Conservation (phyloP, 2,113 vertebrate species). For the Barnardius zonarius region DNA sequence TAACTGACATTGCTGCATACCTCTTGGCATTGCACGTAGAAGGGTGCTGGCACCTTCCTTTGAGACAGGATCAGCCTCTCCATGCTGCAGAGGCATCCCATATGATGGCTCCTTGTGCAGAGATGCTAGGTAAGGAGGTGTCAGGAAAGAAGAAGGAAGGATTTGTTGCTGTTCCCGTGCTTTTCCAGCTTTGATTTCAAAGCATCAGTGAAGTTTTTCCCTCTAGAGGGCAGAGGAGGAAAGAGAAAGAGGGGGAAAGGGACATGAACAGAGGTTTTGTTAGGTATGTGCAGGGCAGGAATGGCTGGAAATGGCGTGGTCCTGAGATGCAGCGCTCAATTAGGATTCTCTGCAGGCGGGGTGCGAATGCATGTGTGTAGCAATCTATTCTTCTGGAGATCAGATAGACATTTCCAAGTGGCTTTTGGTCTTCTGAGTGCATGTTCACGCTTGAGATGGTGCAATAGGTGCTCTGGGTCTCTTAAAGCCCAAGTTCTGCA, state of each 20-base stretch:
- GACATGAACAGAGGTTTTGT: fast-evolving
- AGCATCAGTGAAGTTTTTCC: not conserved
- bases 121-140: not conserved
- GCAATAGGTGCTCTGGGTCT: not conserved
- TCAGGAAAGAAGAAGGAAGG: not conserved
- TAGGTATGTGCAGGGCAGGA: not conserved
- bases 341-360: not conserved
- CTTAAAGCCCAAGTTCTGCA: not conserved
- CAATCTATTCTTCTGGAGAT: not conserved
- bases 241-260: not conserved
- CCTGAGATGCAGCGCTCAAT: not conserved
- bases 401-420: not conserved
- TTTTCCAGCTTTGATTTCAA: not conserved
- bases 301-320: not conserved
- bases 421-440: not conserved
- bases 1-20: not conserved
- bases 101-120: not conserved
- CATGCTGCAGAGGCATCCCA: not conserved
- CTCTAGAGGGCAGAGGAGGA: slow-evolving; percentile 21
- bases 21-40: fast-evolving
- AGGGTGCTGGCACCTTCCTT: not conserved
- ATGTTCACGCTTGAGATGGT: not conserved
- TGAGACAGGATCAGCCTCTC: not conserved
- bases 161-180: not conserved
- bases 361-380: not conserved